A percentile compares a stretch with the other conserved stretches of the same genome.
phyloP scores from a whole-genome alignment of 2,797 vertebrate species.

The Percopsis omiscomaycus region DNA sequence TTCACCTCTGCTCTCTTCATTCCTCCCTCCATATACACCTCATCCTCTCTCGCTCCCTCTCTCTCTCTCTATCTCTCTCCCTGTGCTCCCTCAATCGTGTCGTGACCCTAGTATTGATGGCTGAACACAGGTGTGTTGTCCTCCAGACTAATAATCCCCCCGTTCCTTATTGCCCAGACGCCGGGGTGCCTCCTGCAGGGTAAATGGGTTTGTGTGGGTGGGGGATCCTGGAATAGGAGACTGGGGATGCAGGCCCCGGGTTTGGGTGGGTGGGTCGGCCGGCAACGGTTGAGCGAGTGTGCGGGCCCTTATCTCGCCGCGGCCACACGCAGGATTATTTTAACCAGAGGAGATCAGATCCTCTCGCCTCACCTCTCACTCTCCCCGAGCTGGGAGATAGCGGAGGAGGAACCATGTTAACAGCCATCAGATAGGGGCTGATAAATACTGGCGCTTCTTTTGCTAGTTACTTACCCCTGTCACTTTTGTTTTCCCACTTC shows the following conservation, averaged over 20 bases:
- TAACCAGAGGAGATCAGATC: conserved; percentile 67
- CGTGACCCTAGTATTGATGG: conserved; percentile 55
- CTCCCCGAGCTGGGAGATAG: conserved; percentile 56
- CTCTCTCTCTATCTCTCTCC: conserved; percentile 27
- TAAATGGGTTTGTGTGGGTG: not conserved
- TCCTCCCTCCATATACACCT: not conserved
- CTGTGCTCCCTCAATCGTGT: conserved; percentile 17
- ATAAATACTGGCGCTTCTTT: conserved; percentile 55
- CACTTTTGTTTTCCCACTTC: conserved; percentile 25
- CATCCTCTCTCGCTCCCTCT: not conserved
- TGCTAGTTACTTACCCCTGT: conserved; percentile 51
- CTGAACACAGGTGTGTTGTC: conserved; percentile 37
- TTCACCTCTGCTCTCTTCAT: not conserved
- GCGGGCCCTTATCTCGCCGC: conserved; percentile 64
- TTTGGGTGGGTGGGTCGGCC: not conserved
- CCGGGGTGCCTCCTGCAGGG: conserved; percentile 19
- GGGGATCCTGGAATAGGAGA: conserved; percentile 9
- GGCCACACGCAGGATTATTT: conserved; percentile 71
- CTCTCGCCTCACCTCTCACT: conserved; percentile 69
- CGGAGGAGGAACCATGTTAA: conserved; percentile 54
- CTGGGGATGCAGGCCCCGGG: not conserved
- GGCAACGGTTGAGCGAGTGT: conserved; percentile 40
- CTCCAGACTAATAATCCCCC: conserved; percentile 19
- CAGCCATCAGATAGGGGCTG: conserved; percentile 69
- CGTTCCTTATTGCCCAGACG: conserved; percentile 25